These are phyloP conservation scores for Antrozous pallidus DNA, from an alignment of 2,797 vertebrate genomes.

Conservation along the genomic window DNA sequence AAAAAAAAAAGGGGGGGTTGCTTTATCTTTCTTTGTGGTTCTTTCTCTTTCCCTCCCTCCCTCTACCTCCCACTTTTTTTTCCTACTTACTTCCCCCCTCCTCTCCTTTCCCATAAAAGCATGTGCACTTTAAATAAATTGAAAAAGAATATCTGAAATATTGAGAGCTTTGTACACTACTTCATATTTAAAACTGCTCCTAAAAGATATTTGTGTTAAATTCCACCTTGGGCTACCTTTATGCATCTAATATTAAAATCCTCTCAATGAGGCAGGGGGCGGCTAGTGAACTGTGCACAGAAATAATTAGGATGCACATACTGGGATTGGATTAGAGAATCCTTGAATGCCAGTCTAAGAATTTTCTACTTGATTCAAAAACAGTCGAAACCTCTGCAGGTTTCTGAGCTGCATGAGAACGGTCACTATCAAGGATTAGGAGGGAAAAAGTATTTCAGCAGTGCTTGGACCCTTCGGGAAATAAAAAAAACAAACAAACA, in stretches of 20 bases:
- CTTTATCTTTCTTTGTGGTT: too few relatives aligned
- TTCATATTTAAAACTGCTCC: neutral
- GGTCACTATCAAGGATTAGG: neutral
- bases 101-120: neutral
- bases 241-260: neutral
- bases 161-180: neutral
- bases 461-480: neutral
- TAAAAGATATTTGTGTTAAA: neutral
- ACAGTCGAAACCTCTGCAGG: neutral
- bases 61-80: neutral
- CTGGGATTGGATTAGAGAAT: too few relatives aligned
- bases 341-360: neutral
- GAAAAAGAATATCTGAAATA: neutral
- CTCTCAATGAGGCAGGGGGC: neutral
- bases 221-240: neutral
- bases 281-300: accelerated
- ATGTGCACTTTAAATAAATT: neutral
- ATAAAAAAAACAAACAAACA: neutral
- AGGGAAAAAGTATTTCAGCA: neutral
- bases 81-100: neutral
- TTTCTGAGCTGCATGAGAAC: neutral
- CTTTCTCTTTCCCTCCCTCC: neutral
- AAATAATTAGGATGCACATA: neutral
- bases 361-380: neutral
- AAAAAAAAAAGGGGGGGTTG: neutral